Percentiles rank a stretch among this genome's conserved stretches.
Evolutionary conservation across 2,113 vertebrate species (phyloP).

Genomic region (Eurypyga helias): DNA sequence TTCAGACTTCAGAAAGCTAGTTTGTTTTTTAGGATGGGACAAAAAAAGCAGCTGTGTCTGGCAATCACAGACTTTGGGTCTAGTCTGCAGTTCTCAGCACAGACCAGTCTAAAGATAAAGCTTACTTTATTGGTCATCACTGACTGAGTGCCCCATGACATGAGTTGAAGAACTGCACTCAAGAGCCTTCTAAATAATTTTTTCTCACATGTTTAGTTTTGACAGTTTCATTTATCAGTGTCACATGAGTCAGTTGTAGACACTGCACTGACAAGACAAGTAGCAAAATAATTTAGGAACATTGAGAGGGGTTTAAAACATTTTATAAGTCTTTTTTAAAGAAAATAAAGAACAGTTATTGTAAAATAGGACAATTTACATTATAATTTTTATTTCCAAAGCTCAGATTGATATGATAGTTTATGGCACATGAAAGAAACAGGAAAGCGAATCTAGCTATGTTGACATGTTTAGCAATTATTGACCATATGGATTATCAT

Average conservation of each 20-base stretch:
- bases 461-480: background rate
- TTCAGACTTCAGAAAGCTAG: background rate
- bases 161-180: background rate
- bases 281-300: background rate
- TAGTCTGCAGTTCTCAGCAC: background rate
- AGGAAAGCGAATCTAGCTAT: background rate
- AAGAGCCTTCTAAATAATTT: background rate
- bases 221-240: background rate
- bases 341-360: background rate
- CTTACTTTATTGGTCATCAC: background rate
- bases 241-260: background rate
- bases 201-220: background rate
- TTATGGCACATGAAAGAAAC: background rate
- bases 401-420: background rate
- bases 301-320: background rate
- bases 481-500: background rate
- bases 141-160: background rate
- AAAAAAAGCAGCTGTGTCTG: background rate
- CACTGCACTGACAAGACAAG: background rate
- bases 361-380: background rate
- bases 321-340: background rate
- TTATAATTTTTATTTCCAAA: conserved; percentile 50
- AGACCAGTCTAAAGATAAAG: background rate
- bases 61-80: background rate
- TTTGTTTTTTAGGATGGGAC: background rate